phyloP scores from a whole-genome alignment of 2,888 invertebrate species.

The Cheilosia impressa region DNA sequence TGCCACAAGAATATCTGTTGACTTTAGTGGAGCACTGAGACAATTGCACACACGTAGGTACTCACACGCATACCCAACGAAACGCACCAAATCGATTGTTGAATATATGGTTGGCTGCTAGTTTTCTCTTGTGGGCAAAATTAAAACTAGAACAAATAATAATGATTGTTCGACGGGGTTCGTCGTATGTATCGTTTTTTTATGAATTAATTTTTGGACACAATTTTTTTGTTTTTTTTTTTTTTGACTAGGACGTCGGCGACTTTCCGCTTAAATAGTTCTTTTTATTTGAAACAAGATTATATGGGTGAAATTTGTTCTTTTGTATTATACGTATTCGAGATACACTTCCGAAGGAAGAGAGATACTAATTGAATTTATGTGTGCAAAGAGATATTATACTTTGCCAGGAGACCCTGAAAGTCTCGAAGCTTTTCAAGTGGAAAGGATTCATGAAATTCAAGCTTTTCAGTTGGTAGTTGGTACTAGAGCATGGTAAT shows the following conservation, averaged over 20 bases:
- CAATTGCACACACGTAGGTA: conserved; percentile 36
- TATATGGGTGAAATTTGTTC: conserved; percentile 29
- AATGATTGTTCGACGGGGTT: conserved; percentile 1
- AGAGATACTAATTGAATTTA: conserved; percentile 68
- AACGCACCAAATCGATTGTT: conserved; percentile 68
- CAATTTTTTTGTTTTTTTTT: too few relatives aligned
- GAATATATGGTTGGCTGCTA: conserved; percentile 19
- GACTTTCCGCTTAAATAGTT: neutral
- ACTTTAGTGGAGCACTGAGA: conserved; percentile 25
- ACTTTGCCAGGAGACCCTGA: conserved; percentile 36
- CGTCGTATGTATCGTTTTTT: neutral
- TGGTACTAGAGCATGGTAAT: neutral
- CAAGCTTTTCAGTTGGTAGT: conserved; percentile 38
- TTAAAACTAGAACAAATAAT: neutral
- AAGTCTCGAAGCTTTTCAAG: conserved; percentile 33
- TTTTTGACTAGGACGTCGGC: neutral
- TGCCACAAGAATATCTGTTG: conserved; percentile 25
- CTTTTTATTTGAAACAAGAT: conserved; percentile 5
- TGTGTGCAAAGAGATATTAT: conserved; percentile 44
- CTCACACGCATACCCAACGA: conserved; percentile 29
- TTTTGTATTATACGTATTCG: conserved; percentile 28
- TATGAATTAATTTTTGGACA: too few relatives aligned
- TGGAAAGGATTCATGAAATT: conserved; percentile 42
- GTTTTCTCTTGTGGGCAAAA: neutral
- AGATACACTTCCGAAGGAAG: conserved; percentile 66